Evolutionary conservation across 1,140 invertebrate genomes (phyloP).

Genomic region (Drosophila repleta): DNA sequence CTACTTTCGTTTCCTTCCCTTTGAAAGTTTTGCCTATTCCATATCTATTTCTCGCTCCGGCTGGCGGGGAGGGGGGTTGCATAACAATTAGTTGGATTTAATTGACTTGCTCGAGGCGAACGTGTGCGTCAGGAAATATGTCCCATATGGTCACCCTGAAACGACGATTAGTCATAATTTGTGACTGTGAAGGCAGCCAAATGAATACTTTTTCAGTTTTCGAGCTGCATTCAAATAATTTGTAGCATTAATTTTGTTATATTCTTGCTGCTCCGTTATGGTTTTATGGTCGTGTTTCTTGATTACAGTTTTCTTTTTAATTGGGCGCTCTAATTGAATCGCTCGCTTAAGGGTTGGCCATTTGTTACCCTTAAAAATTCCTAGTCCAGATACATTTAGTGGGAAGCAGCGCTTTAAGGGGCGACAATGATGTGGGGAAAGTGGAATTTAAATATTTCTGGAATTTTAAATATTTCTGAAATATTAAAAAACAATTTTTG

Average conservation of each 20-base stretch:
- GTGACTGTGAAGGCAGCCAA: slow-evolving; percentile 16
- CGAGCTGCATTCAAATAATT: slow-evolving; percentile 33
- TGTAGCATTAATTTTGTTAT: slow-evolving; percentile 30
- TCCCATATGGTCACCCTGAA: slow-evolving; percentile 46
- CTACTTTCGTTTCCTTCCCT: slow-evolving; percentile 25
- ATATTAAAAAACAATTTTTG: background rate
- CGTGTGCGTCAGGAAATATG: slow-evolving; percentile 26
- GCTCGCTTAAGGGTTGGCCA: slow-evolving; percentile 21
- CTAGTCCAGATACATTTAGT: background rate
- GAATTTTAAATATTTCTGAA: background rate
- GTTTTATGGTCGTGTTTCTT: slow-evolving; percentile 42
- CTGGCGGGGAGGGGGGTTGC: slow-evolving; percentile 17
- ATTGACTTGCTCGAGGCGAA: slow-evolving; percentile 22
- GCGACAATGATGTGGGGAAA: background rate
- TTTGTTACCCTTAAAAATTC: slow-evolving; percentile 30
- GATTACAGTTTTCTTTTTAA: slow-evolving; percentile 17
- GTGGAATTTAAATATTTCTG: background rate
- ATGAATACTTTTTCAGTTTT: slow-evolving; percentile 17
- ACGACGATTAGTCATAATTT: slow-evolving; percentile 52
- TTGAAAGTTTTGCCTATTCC: background rate
- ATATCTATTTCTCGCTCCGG: slow-evolving; percentile 10
- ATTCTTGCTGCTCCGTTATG: slow-evolving; percentile 14
- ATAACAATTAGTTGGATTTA: slow-evolving; percentile 41
- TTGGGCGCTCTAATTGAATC: slow-evolving; percentile 38
- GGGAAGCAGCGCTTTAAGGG: background rate